These are phyloP conservation scores for Ametastegia equiseti DNA, from an alignment of 2,888 invertebrate genomes.

Conservation along the genomic window DNA sequence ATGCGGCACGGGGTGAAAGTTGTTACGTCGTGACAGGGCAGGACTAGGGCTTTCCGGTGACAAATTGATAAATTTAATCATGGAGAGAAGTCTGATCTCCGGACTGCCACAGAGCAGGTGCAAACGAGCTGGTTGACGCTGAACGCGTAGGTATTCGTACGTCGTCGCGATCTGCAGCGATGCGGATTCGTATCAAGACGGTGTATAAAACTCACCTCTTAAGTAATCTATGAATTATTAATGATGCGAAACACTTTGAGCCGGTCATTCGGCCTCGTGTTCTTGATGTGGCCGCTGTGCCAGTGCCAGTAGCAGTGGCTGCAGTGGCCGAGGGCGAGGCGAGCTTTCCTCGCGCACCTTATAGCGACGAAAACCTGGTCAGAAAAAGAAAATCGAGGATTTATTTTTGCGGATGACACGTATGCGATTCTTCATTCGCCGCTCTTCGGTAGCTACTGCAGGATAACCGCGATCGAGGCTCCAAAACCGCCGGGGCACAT, in stretches of 20 bases:
- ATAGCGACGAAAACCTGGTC: background rate
- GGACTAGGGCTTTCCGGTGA: slow-evolving; percentile 16
- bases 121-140: slow-evolving; percentile 16
- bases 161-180: background rate
- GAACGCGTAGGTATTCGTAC: background rate
- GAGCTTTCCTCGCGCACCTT: background rate
- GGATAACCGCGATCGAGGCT: background rate
- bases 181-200: background rate
- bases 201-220: background rate
- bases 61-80: slow-evolving; percentile 21
- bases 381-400: background rate
- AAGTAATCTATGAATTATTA: slow-evolving; percentile 29
- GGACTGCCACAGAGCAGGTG: background rate
- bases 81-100: background rate
- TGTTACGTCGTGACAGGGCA: background rate
- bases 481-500: background rate
- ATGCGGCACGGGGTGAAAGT: slow-evolving; percentile 21
- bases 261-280: background rate
- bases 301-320: too few relatives aligned
- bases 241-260: slow-evolving; percentile 31
- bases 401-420: background rate
- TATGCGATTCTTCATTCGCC: slow-evolving; percentile 1
- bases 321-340: background rate
- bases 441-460: background rate
- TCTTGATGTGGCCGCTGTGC: background rate